Evolutionary conservation across 2,797 vertebrate species (phyloP).

Genomic region (Gymnothorax javanicus): DNA sequence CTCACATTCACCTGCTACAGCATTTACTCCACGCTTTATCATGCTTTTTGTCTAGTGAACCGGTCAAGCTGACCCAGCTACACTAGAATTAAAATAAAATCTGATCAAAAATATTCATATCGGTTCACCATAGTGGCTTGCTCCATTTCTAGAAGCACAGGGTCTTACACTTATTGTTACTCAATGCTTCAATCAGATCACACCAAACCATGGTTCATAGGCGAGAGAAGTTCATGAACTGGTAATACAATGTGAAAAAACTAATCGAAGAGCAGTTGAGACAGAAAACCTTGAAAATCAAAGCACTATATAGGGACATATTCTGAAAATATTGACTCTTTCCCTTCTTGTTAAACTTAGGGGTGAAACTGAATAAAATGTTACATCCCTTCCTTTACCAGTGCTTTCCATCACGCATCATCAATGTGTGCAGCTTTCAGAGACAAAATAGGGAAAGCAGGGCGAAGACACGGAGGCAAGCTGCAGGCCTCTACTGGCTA

Average conservation of each 20-base stretch:
- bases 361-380: not conserved
- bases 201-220: too few species aligned
- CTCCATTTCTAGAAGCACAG: too few species aligned
- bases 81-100: too few species aligned
- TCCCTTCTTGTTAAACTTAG: not conserved
- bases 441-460: not conserved
- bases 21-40: too few species aligned
- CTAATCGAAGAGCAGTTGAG: not conserved
- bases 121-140: too few species aligned
- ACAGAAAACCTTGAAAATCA: not conserved
- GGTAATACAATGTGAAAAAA: not conserved
- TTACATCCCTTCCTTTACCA: not conserved
- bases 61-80: too few species aligned
- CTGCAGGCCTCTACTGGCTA: slow-evolving; percentile 12
- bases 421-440: not conserved
- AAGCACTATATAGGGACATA: not conserved
- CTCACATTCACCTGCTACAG: too few species aligned
- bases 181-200: too few species aligned
- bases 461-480: not conserved
- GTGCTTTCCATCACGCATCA: not conserved
- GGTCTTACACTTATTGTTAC: too few species aligned
- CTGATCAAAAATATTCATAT: too few species aligned
- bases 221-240: too few species aligned
- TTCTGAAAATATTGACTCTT: not conserved
- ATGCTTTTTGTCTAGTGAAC: too few species aligned